Evolutionary conservation across 2,888 invertebrate genomes (phyloP), one percentile per base, ranked within the genome.

Genomic region (Pediacus dermestoides): DNA sequence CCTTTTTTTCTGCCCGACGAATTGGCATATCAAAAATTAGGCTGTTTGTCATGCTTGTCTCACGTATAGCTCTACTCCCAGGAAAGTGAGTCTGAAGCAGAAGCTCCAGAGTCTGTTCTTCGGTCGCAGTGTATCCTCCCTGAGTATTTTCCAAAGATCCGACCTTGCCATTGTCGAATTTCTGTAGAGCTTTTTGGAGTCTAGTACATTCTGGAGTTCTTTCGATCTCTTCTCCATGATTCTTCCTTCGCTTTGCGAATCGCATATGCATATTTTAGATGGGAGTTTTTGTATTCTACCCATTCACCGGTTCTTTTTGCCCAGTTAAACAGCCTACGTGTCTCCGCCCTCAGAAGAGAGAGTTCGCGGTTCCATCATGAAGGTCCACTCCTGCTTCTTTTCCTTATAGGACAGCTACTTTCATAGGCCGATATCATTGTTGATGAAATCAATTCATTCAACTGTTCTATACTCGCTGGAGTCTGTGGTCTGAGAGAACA

Each of bases 31-130:
- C 21, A 7, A 7, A n/a, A n/a, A 7, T 18, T 18, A n/a, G n/a
- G n/a, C 28, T 28, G 12, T 3, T 7, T 9, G 28, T 4, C n/a
- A 2, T 4, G 3, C 4, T 28, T 7, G 28, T 28, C 4, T 8
- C 28, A 9, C 7, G 14, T 7, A 9, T 25, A 9, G 25, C 4
- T n/a, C 4, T 23, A 6, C 13, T 13, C 7, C 28, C 28, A 8
- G 28, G 28, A 11, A 28, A 28, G n/a, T 28, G 28, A 6, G 13
- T 13, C 28, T 11, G 4, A 6, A 28, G n/a, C 28, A 28, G 28
- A 3, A 13, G n/a, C 4, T 28, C 28, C 28, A 28, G 13, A 3
- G 28, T 13, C 3, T 28, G 13, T 11, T 13, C 13, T n/a, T 28
- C 13, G 13, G 28, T 13, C 12, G 12, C 12, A 6, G 28, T 28